Conservation (phyloP, 2,113 vertebrate species). For the Megatriorchis doriae region DNA sequence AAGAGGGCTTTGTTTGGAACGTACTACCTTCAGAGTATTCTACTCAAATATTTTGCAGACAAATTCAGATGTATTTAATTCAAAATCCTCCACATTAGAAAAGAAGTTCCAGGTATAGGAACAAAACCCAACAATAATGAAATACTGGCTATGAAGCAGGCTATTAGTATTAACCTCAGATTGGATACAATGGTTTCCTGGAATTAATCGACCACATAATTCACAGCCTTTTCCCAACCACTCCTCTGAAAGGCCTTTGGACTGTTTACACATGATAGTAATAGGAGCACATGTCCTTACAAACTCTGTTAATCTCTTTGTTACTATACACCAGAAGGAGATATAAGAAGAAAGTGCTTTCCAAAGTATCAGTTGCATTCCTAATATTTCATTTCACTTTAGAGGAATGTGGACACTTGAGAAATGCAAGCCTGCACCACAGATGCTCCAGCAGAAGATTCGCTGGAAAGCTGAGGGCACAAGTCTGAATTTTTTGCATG, state of each 20-base stretch:
- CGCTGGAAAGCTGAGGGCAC: background rate
- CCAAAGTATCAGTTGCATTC: conserved; percentile 15
- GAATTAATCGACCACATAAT: conserved; percentile 37
- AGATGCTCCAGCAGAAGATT: conserved; percentile 14
- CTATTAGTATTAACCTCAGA: background rate
- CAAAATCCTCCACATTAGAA: background rate
- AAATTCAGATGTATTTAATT: background rate
- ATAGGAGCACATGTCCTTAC: background rate
- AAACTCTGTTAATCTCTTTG: conserved; percentile 9
- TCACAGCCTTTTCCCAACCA: conserved; percentile 1
- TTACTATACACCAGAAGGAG: conserved; percentile 8
- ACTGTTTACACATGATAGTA: background rate
- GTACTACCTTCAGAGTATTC: background rate
- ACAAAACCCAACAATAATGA: background rate
- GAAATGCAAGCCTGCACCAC: conserved; percentile 26
- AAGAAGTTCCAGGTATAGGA: background rate
- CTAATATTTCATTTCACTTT: conserved; percentile 32
- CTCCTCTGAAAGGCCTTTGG: background rate
- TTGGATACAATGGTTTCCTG: conserved; percentile 2
- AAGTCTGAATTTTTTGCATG: background rate
- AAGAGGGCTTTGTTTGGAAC: background rate
- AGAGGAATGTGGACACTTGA: conserved; percentile 17
- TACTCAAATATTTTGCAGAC: background rate
- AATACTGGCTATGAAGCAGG: conserved; percentile 8
- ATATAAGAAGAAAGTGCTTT: conserved; percentile 28